These are phyloP conservation scores for Anguilla japonica DNA, from an alignment of 2,113 vertebrate species.

Conservation along the genomic window DNA sequence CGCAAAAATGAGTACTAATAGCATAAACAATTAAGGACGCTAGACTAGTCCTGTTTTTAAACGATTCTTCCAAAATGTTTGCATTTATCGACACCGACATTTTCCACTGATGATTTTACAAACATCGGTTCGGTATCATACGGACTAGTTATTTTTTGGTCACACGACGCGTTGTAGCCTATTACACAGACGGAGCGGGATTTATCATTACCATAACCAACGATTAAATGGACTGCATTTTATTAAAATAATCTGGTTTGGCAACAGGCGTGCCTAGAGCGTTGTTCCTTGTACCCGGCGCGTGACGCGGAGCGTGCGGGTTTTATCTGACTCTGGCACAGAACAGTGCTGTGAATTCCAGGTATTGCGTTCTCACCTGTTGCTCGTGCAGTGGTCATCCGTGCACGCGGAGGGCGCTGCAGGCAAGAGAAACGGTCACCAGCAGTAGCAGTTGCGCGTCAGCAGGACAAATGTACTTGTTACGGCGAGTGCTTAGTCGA, in stretches of 20 bases:
- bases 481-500: background rate
- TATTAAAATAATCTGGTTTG: background rate
- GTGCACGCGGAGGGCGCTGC: background rate
- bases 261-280: background rate
- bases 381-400: constrained; percentile 1
- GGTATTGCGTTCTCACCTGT: background rate
- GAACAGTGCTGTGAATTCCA: no score
- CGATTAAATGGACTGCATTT: no score
- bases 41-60: no score
- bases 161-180: background rate
- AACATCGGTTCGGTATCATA: no score
- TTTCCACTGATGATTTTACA: no score
- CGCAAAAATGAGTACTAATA: no score
- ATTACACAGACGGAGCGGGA: background rate
- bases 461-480: background rate
- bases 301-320: background rate
- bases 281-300: background rate
- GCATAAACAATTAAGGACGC: no score
- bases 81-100: no score
- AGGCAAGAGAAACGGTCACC: background rate
- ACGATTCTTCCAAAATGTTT: no score
- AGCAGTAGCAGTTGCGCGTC: background rate
- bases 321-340: no score
- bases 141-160: no score
- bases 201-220: background rate